phyloP scores from a whole-genome alignment of 2,113 vertebrate genomes.

The Symphodus melops region DNA sequence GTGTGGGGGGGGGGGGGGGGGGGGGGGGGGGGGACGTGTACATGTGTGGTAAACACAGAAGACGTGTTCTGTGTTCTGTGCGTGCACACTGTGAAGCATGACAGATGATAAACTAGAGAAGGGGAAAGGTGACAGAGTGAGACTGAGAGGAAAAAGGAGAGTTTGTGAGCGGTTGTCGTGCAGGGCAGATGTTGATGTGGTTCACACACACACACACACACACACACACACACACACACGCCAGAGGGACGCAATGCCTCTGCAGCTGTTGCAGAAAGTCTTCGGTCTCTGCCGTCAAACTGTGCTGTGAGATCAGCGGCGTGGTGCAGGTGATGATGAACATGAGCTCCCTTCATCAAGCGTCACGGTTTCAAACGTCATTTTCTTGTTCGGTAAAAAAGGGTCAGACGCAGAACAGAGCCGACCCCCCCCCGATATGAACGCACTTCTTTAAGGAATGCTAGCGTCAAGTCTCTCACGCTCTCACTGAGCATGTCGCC shows the following conservation, averaged over 20 bases:
- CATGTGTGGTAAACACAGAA: constrained; percentile 54
- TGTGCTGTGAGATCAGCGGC: constrained; percentile 57
- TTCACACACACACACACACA: constrained; percentile 16
- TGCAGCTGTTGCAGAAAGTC: constrained; percentile 44
- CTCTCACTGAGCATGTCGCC: neutral
- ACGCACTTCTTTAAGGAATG: constrained; percentile 23
- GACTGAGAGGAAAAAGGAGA: constrained; percentile 18
- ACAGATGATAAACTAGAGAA: constrained; percentile 17
- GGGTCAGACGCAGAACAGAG: constrained; percentile 15
- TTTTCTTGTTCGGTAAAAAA: constrained; percentile 46
- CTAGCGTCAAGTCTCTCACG: constrained; percentile 2
- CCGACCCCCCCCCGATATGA: constrained; percentile 46
- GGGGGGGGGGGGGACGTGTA: constrained; percentile 22
- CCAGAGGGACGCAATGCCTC: constrained; percentile 18
- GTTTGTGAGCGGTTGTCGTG: constrained; percentile 1
- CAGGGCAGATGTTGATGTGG: neutral
- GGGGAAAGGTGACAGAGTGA: constrained; percentile 23
- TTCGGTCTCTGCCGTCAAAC: constrained; percentile 28
- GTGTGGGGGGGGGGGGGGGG: no score
- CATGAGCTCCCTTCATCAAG: constrained; percentile 20
- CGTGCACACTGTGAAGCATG: constrained; percentile 34
- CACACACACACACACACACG: neutral
- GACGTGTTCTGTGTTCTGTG: constrained; percentile 25
- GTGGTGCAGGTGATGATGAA: constrained; percentile 35
- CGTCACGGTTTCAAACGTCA: constrained; percentile 32